phyloP scores from a whole-genome alignment of 2,888 invertebrate species.

The Parasteatoda lunata region DNA sequence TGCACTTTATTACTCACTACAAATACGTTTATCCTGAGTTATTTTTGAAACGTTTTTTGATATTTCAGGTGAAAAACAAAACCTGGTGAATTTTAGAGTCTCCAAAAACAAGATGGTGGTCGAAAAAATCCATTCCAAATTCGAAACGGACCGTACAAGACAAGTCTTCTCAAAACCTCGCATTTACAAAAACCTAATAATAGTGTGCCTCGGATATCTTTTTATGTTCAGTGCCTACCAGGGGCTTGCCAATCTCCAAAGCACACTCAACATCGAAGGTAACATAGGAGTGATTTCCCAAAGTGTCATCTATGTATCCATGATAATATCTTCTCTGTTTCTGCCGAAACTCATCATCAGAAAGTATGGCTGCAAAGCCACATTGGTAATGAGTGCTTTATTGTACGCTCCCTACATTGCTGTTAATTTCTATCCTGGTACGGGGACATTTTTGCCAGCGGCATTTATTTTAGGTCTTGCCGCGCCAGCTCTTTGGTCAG shows the following conservation, averaged over 20 bases:
- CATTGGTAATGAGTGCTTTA: conserved; percentile 91
- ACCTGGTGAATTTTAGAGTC: background rate
- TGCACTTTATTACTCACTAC: no score
- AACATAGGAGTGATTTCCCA: conserved; percentile 92
- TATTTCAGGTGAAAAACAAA: background rate
- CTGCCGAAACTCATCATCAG: conserved; percentile 94
- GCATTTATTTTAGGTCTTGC: conserved; percentile 93
- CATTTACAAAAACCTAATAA: background rate
- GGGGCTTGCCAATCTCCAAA: conserved; percentile 93
- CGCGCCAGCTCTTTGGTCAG: conserved; percentile 98
- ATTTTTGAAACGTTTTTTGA: background rate
- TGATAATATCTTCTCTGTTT: conserved; percentile 96
- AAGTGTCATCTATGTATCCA: conserved; percentile 91
- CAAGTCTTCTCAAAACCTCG: background rate
- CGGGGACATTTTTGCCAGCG: conserved; percentile 90
- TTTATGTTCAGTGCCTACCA: conserved; percentile 82
- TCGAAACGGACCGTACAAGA: background rate
- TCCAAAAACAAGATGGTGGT: background rate
- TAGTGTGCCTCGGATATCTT: background rate
- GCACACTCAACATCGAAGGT: conserved; percentile 90
- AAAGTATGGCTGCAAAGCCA: conserved; percentile 96
- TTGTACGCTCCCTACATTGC: conserved; percentile 96
- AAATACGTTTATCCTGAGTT: no score
- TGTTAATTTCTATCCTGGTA: conserved; percentile 91
- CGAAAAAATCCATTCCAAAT: background rate